Percentiles rank a stretch among this genome's conserved stretches.
These are phyloP conservation scores for Gopherus evgoodei DNA, from an alignment of 2,113 vertebrate species.

Conservation along the genomic window DNA sequence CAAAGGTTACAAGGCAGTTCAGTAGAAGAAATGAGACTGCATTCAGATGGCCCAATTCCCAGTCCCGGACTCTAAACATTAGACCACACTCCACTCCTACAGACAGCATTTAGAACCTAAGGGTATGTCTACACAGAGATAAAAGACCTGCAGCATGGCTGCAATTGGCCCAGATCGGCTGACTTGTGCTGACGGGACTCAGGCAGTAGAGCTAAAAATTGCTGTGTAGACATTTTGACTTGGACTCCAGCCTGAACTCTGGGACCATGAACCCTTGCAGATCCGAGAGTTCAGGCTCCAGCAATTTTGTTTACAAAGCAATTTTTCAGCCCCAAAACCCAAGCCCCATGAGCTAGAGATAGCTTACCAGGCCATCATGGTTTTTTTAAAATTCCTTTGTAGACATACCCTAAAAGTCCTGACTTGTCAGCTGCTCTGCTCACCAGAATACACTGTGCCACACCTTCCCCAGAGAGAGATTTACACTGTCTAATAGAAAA, in stretches of 20 bases:
- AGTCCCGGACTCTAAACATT: background rate
- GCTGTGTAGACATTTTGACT: background rate
- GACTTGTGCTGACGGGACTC: background rate
- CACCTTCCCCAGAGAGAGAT: background rate
- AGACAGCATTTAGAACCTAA: background rate
- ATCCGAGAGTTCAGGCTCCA: too few species aligned
- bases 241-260: background rate
- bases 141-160: background rate
- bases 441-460: background rate
- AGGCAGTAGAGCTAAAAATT: background rate
- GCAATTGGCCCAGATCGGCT: background rate
- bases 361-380: background rate
- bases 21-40: background rate
- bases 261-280: too few species aligned
- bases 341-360: background rate
- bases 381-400: background rate
- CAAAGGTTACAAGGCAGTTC: background rate
- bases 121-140: background rate
- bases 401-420: background rate
- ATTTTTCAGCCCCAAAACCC: background rate
- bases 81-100: background rate
- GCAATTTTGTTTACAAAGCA: background rate
- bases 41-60: background rate
- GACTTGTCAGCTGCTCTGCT: background rate
- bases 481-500: background rate